A percentile compares a stretch with the other conserved stretches of the same genome.
These are phyloP conservation scores for Lepisosteus osseus DNA, from an alignment of 2,113 vertebrate species.

Conservation along the genomic window DNA sequence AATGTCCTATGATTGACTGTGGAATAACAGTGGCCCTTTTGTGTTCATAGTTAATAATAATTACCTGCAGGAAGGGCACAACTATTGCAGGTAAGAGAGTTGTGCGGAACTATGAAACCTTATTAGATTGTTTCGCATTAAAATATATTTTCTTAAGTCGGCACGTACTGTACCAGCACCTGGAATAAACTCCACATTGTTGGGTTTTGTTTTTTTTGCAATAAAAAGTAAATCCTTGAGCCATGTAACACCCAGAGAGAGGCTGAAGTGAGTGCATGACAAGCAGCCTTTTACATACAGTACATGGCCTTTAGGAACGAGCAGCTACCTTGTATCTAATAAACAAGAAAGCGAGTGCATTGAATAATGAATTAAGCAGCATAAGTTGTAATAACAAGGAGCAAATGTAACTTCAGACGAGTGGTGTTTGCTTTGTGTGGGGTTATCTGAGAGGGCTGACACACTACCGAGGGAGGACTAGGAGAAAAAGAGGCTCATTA, in stretches of 20 bases:
- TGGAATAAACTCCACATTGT: slow-evolving; percentile 74
- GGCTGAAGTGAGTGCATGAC: slow-evolving; percentile 78
- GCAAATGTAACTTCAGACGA: slow-evolving; percentile 78
- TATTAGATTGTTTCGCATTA: not conserved
- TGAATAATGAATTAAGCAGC: slow-evolving; percentile 79
- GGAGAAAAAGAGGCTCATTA: slow-evolving; percentile 62
- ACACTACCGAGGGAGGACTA: slow-evolving; percentile 55
- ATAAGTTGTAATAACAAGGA: slow-evolving; percentile 77
- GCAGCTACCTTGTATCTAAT: slow-evolving; percentile 76
- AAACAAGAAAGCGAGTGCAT: slow-evolving; percentile 77
- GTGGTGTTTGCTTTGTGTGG: slow-evolving; percentile 74
- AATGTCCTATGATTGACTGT: too few relatives aligned
- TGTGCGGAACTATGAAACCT: not conserved
- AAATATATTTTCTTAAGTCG: not conserved
- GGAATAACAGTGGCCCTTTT: not conserved
- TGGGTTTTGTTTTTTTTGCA: slow-evolving; percentile 65
- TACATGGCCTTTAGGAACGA: slow-evolving; percentile 73
- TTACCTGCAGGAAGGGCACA: not conserved
- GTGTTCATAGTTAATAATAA: not conserved
- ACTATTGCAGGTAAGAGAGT: not conserved
- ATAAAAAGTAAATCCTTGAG: slow-evolving; percentile 45
- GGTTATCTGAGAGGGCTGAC: slow-evolving; percentile 70
- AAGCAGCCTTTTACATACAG: slow-evolving; percentile 75
- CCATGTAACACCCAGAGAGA: slow-evolving; percentile 69
- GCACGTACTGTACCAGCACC: slow-evolving; percentile 62